phyloP scores from a whole-genome alignment of 2,888 invertebrate genomes.

The Drosophila suboccidentalis region DNA sequence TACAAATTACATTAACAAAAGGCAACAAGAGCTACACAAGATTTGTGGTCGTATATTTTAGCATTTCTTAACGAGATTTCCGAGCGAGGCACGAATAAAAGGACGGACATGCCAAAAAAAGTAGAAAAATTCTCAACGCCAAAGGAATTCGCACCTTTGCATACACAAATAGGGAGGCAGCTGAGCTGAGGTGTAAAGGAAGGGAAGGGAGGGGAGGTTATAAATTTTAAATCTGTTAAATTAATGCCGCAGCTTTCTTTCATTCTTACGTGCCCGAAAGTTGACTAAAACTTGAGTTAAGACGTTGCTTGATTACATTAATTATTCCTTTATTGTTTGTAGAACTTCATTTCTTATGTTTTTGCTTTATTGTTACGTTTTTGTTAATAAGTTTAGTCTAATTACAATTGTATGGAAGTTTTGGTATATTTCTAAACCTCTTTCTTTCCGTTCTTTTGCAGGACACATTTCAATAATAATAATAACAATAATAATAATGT shows the following conservation, averaged over 20 bases:
- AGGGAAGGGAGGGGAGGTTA: slow-evolving; percentile 56
- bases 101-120: slow-evolving; percentile 38
- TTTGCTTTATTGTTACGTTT: neutral
- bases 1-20: slow-evolving; percentile 66
- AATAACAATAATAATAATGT: slow-evolving; percentile 49
- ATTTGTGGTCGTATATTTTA: slow-evolving; percentile 82
- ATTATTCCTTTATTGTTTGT: slow-evolving; percentile 82
- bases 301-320: slow-evolving; percentile 83
- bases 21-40: slow-evolving; percentile 52
- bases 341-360: slow-evolving; percentile 26
- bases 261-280: slow-evolving; percentile 66
- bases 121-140: slow-evolving; percentile 38
- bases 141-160: slow-evolving; percentile 79
- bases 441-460: slow-evolving; percentile 44
- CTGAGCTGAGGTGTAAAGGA: neutral
- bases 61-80: slow-evolving; percentile 77
- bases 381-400: slow-evolving; percentile 2
- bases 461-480: slow-evolving; percentile 34
- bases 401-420: neutral
- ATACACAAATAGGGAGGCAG: slow-evolving; percentile 65
- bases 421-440: slow-evolving; percentile 6
- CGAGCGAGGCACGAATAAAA: slow-evolving; percentile 31
- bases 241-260: slow-evolving; percentile 77
- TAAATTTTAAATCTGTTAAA: slow-evolving; percentile 85
- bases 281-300: slow-evolving; percentile 50